A percentile compares a stretch with the other conserved stretches of the same genome.
Evolutionary conservation across 2,113 vertebrate species (phyloP).

Genomic region (Eurypyga helias): DNA sequence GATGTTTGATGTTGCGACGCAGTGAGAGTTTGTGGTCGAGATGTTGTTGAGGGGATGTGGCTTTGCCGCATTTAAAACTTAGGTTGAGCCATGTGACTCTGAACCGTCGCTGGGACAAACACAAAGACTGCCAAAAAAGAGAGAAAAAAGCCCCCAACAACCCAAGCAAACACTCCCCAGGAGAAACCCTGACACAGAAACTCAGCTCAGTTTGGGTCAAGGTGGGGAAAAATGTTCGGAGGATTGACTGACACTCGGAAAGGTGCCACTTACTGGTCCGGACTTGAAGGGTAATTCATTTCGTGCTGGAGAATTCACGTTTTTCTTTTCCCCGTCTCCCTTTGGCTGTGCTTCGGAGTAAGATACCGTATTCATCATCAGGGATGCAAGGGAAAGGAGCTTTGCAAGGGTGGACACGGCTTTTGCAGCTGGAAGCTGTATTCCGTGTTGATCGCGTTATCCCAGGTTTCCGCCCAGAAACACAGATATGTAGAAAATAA

Average conservation of each 20-base stretch:
- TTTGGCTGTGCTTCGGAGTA: neutral
- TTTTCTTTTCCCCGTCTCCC: neutral
- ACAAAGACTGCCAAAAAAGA: neutral
- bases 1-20: neutral
- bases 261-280: neutral
- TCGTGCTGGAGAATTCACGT: neutral
- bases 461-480: neutral
- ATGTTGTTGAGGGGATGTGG: neutral
- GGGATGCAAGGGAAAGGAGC: neutral
- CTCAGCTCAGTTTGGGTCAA: neutral
- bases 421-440: conserved; percentile 6
- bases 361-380: neutral
- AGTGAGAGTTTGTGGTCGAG: neutral
- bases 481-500: conserved; percentile 34
- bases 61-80: neutral
- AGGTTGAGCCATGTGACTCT: neutral
- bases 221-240: neutral
- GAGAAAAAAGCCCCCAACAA: neutral
- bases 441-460: neutral
- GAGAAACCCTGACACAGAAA: neutral
- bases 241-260: neutral
- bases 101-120: neutral
- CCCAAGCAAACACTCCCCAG: neutral
- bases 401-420: neutral
- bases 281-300: neutral